Base-by-base conservation (phyloP, 2,113 vertebrate species). In the Smithornis capensis region DNA sequence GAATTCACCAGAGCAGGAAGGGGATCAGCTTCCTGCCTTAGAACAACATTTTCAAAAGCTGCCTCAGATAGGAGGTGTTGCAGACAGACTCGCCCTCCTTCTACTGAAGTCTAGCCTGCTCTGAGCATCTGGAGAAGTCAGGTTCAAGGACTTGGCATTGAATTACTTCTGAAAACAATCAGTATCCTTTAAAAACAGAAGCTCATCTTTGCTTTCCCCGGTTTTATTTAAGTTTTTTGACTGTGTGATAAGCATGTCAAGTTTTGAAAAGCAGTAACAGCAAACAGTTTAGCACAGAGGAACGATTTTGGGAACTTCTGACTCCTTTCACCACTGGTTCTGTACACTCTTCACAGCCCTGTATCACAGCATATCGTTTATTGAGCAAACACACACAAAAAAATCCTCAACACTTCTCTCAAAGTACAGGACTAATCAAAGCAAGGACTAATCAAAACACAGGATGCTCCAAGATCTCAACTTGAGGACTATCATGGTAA, bases 31-130 rank as follows among this genome's bases (percentile, higher is more conserved):
- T 93, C 83, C 93, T 89, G 82, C 35, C 52, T 86, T 28, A 75
- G 44, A 89, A 88, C 21, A 94, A 94, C 55, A 74, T 78, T 93
- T 93, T 55, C 93, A 93, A 92, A 89, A 95, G 68, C 37, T 83
- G 64, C 28, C 90, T 87, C 64, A 89, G 86, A 95, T 75, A 69
- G 17, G 84, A 82, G 90, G 56, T 47, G 28, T 28, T 74, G 55
- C 65, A 91, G 89, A 77, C 76, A 92, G 52, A 83, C 71, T 95
- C 94, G 85, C 69, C 90, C 62, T 83, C 22, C 44, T 82, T 76
- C 56, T 83, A 1, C 63, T 91, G 87, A 88, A 86, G 52, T 71
- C 80, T 33, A 49, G 38, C 44, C 69, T 94, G 24, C 60, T 79
- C 25, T 9, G 27, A 83, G 65, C 60, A 77, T 84, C 88, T 79